Evolutionary conservation across 2,888 invertebrate genomes (phyloP), one percentile per base, ranked within the genome.

Genomic region (Drosophila colorata): DNA sequence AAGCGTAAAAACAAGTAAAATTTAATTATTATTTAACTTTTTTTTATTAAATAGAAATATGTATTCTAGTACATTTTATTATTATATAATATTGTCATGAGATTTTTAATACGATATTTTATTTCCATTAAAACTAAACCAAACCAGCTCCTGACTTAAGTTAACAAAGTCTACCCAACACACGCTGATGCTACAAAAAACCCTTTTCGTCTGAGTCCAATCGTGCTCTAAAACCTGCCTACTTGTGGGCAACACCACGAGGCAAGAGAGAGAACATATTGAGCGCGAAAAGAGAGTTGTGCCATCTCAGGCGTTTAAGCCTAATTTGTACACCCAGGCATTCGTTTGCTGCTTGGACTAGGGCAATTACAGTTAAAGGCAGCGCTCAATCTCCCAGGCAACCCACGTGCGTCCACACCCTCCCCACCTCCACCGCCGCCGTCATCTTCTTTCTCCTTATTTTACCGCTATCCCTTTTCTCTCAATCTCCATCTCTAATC

Each of bases 291-390:
- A 16, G 33, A 47, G 33, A 55, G 23, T 28, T 58, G 38, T 38
- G 51, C 25, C 61, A 48, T 43, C 51, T 47, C 51, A 67, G 40
- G 43, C 67, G 73, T 72, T 87, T 80, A 85, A 83, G 87, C 80
- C 88, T 83, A 85, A 85, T 85, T 85, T 87, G 75, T 77, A 58
- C 43, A 47, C 33, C 51, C 41, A 38, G 56, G 35, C 16, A 38
- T 59, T 2, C 8, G 46, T 35, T 38, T 48, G 53, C 33, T 52
- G 57, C 41, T 43, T 25, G 14, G 47, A 52, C 74, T 65, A 44
- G 40, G 75, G 84, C 88, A 86, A 88, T 88, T 85, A 85, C 87
- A 86, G 88, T 78, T 80, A 83, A 83, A 75, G 75, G 68, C 78
- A 84, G 66, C 64, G 67, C 59, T 23, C 23, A 23, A 33, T 40